Conservation (phyloP, 2,113 vertebrate genomes). For the Camelus bactrianus region DNA sequence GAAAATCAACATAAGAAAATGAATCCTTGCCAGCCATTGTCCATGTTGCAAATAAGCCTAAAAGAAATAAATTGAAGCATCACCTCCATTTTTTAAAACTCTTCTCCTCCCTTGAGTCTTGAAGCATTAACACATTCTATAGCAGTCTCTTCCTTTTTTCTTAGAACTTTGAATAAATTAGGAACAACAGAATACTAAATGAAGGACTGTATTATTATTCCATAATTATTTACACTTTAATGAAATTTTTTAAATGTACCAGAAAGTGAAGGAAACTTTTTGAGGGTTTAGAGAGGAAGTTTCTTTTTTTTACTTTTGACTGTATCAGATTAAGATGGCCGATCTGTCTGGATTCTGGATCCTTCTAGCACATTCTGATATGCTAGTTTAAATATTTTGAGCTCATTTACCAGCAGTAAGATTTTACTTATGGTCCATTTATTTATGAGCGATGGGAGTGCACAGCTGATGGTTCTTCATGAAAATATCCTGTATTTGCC, state of each 20-base stretch:
- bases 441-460: not conserved
- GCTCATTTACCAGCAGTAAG: not conserved
- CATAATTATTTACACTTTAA: not conserved
- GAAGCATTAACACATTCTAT: not conserved
- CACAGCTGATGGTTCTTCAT: not conserved
- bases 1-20: not conserved
- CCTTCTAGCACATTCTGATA: not conserved
- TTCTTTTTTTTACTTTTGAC: not conserved
- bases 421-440: not conserved
- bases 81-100: not conserved
- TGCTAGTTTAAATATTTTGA: not conserved
- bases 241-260: not conserved
- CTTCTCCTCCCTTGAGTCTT: not conserved
- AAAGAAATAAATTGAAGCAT: not conserved
- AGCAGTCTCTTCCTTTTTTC: not conserved
- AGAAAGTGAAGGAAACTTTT: not conserved
- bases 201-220: not conserved
- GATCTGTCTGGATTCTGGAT: not conserved
- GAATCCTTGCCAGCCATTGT: not conserved
- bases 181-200: too few relatives aligned
- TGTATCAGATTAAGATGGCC: not conserved
- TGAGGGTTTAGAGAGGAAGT: fast-evolving
- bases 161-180: not conserved
- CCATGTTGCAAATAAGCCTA: not conserved
- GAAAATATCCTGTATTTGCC: not conserved